These are phyloP conservation scores for Lobophora halterata DNA, from an alignment of 2,888 invertebrate species.

Conservation along the genomic window DNA sequence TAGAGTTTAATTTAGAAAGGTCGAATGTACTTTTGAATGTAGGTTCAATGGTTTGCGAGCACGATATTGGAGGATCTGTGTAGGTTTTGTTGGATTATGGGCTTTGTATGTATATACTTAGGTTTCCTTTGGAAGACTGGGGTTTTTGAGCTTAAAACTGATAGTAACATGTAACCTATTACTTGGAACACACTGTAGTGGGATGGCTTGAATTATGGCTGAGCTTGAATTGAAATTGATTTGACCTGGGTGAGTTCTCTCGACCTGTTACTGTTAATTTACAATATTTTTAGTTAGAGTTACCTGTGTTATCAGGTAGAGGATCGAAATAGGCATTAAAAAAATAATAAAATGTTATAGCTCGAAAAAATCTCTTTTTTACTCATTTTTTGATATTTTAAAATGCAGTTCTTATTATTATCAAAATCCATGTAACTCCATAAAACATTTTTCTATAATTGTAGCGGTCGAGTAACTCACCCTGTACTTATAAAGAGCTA, in stretches of 20 bases:
- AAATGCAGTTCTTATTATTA: no score
- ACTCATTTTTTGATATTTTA: no score
- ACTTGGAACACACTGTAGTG: conserved; percentile 15
- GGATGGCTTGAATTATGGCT: neutral
- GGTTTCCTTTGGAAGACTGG: conserved; percentile 5
- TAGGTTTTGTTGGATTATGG: conserved; percentile 8
- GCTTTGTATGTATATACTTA: neutral
- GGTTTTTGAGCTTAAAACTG: conserved; percentile 7
- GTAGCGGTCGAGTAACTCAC: no score
- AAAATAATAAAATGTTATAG: no score
- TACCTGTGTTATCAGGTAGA: no score
- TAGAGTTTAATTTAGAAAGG: conserved; percentile 26
- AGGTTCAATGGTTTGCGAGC: conserved; percentile 19
- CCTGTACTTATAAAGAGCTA: no score
- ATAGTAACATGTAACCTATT: conserved; percentile 6
- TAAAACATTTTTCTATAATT: no score
- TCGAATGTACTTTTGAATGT: conserved; percentile 18
- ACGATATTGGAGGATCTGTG: conserved; percentile 9
- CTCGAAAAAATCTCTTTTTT: no score
- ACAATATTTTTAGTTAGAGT: no score
- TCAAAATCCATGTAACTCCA: no score
- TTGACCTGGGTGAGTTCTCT: neutral
- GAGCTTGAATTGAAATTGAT: conserved; percentile 1
- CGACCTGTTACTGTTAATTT: no score
- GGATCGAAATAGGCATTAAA: no score